phyloP scores from a whole-genome alignment of 2,888 invertebrate species.

The Aricia artaxerxes region DNA sequence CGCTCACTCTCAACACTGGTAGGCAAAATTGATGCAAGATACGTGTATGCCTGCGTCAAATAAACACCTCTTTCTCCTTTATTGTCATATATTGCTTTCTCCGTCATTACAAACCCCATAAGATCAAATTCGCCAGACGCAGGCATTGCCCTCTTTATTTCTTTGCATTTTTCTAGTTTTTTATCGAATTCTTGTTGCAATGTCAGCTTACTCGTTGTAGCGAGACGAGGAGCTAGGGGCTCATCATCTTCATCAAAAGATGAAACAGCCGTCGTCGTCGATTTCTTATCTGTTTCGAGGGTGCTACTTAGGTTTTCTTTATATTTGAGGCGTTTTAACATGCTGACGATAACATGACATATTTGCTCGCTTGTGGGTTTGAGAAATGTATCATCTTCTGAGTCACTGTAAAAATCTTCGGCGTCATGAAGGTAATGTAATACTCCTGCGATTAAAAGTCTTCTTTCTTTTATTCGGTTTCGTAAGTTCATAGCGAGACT shows the following conservation, averaged over 20 bases:
- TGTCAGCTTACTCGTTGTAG: neutral
- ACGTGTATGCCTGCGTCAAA: conserved; percentile 14
- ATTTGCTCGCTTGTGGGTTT: neutral
- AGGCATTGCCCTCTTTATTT: neutral
- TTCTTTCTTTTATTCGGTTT: neutral
- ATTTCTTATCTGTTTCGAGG: neutral
- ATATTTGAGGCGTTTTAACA: neutral
- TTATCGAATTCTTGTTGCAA: neutral
- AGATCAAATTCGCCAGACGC: neutral
- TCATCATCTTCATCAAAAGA: conserved; percentile 4
- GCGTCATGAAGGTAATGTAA: neutral
- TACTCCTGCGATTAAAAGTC: neutral
- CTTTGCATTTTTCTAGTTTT: neutral
- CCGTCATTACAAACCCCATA: conserved; percentile 4
- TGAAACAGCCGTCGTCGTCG: neutral
- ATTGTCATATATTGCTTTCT: no score
- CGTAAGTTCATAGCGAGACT: neutral
- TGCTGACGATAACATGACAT: neutral
- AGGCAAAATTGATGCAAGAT: neutral
- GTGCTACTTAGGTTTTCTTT: neutral
- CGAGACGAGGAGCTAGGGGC: neutral
- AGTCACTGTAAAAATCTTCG: neutral
- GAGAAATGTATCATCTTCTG: neutral
- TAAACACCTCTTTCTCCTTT: conserved; percentile 9
- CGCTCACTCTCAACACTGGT: no score